A percentile compares a stretch with the other conserved stretches of the same genome.
Evolutionary conservation across 2,113 vertebrate genomes (phyloP).

Genomic region (Bungarus multicinctus): DNA sequence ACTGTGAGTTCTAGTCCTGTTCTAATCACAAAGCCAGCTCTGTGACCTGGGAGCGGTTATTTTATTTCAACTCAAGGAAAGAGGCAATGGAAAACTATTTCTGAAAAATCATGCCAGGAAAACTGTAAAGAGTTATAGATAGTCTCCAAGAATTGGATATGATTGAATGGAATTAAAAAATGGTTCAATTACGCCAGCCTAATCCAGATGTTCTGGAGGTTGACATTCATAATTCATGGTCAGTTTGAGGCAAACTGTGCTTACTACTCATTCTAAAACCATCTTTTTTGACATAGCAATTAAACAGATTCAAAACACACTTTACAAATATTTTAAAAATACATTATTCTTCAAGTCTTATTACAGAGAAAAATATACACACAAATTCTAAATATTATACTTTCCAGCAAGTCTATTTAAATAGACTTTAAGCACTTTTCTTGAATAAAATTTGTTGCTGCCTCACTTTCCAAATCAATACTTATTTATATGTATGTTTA

Average conservation of each 20-base stretch:
- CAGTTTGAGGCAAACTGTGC: background rate
- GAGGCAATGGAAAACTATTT: background rate
- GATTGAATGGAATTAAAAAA: background rate
- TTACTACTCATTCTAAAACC: background rate
- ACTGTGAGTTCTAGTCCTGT: background rate
- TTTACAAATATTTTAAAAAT: background rate
- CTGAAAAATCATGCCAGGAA: background rate
- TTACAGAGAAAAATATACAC: background rate
- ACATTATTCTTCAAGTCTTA: background rate
- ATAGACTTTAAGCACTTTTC: background rate
- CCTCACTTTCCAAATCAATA: background rate
- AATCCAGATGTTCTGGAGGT: background rate
- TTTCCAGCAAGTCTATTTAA: background rate
- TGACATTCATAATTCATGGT: background rate
- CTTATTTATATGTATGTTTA: background rate
- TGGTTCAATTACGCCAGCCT: background rate
- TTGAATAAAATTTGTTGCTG: constrained; percentile 1
- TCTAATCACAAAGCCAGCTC: background rate
- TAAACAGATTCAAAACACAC: background rate
- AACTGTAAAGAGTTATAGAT: background rate
- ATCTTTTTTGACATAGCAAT: background rate
- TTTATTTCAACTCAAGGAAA: background rate
- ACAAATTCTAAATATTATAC: background rate
- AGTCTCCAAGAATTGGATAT: background rate
- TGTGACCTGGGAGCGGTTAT: background rate